Conservation (phyloP, 2,797 vertebrate species). For the Linurgus olivaceus region DNA sequence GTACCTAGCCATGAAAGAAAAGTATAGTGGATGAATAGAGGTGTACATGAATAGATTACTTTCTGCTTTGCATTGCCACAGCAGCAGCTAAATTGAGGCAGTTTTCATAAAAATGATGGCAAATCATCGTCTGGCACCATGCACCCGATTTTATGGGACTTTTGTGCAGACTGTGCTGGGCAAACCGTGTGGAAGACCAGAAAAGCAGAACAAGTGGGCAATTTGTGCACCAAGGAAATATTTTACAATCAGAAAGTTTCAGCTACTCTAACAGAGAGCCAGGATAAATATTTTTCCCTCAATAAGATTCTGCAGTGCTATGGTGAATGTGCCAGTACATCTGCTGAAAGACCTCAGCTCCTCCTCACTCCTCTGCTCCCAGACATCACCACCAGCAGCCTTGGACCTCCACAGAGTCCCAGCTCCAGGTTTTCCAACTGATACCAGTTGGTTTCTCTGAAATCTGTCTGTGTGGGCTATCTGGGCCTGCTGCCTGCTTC, state of each 20-base stretch:
- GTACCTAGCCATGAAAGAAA: slow-evolving; percentile 15
- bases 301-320: neutral
- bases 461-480: slow-evolving; percentile 34
- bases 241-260: neutral
- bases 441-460: neutral
- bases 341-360: neutral
- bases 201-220: neutral
- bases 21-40: neutral
- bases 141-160: neutral
- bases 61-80: slow-evolving; percentile 17
- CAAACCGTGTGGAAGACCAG: neutral
- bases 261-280: neutral
- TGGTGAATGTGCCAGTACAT: neutral
- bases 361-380: neutral
- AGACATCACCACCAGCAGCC: neutral
- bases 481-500: neutral
- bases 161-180: neutral
- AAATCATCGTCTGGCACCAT: neutral
- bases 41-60: slow-evolving; percentile 35
- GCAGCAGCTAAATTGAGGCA: slow-evolving; percentile 24
- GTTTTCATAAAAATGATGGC: slow-evolving; percentile 44
- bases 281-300: neutral
- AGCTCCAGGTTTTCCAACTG: neutral
- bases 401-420: neutral
- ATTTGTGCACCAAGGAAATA: neutral